These are phyloP conservation scores for Nasua narica DNA, from an alignment of 2,797 vertebrate genomes.

Conservation along the genomic window DNA sequence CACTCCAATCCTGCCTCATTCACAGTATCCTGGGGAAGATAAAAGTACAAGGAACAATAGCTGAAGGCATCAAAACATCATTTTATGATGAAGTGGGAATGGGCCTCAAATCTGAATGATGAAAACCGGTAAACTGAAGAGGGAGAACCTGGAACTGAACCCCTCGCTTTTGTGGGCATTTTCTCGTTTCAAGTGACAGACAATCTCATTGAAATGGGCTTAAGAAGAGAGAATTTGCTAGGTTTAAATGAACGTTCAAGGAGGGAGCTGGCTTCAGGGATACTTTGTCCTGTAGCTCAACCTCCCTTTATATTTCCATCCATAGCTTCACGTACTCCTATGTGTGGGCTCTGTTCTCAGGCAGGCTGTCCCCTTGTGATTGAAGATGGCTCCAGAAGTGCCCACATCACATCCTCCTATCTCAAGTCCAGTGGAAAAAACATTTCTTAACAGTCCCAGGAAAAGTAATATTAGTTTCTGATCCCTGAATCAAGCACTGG, in stretches of 20 bases:
- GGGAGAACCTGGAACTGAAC: neutral
- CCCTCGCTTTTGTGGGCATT: neutral
- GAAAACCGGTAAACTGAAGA: neutral
- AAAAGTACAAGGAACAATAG: neutral
- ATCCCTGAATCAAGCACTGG: neutral
- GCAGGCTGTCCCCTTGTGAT: neutral
- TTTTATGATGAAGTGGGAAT: neutral
- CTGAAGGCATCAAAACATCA: neutral
- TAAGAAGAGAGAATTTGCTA: neutral
- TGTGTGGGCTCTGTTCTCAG: neutral
- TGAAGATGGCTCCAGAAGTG: neutral
- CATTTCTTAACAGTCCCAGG: neutral
- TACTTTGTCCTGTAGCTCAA: neutral
- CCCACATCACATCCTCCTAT: neutral
- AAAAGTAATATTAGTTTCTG: neutral
- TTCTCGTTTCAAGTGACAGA: neutral
- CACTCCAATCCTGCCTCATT: neutral
- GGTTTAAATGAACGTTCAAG: neutral
- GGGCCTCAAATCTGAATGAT: neutral
- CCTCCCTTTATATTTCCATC: neutral
- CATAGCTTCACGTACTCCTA: neutral
- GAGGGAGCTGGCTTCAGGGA: neutral
- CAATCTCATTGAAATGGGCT: neutral
- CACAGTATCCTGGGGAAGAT: neutral
- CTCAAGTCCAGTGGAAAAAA: neutral